Evolutionary conservation across 2,797 vertebrate genomes (phyloP).

Genomic region (Schizopygopsis malacanthus): DNA sequence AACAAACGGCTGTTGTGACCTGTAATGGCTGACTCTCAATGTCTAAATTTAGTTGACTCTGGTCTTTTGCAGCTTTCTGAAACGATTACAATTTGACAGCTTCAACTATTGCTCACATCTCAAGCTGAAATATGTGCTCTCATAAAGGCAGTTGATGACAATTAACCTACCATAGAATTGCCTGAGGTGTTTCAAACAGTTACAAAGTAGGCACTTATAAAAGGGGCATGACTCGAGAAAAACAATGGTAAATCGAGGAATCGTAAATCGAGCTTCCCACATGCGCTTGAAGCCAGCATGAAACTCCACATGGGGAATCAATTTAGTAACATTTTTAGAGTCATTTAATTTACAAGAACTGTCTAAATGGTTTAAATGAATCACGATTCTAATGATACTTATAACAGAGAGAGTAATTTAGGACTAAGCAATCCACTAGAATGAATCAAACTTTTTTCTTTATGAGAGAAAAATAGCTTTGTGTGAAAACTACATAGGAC

Average conservation of each 20-base stretch:
- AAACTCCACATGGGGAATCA: too few species aligned
- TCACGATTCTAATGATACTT: neutral
- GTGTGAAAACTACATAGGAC: neutral
- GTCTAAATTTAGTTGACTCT: constrained; percentile 17
- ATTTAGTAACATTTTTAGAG: neutral
- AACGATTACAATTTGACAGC: constrained; percentile 11
- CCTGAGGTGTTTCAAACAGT: constrained; percentile 7
- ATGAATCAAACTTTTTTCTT: neutral
- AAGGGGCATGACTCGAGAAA: constrained; percentile 13
- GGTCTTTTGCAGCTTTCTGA: constrained; percentile 4
- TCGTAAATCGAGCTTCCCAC: neutral
- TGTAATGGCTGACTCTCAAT: neutral
- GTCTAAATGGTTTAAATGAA: neutral
- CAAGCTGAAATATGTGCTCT: constrained; percentile 11
- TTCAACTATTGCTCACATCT: constrained; percentile 1
- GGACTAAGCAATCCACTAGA: neutral
- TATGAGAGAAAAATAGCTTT: neutral
- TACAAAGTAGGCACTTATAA: constrained; percentile 19
- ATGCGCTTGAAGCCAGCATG: neutral
- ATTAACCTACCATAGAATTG: constrained; percentile 5
- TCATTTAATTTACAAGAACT: neutral
- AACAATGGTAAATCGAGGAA: neutral
- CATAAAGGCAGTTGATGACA: constrained; percentile 2
- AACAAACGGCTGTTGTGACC: neutral
- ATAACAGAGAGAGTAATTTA: neutral